These are phyloP conservation scores for Pluvialis apricaria DNA, from an alignment of 2,113 vertebrate genomes.

Conservation along the genomic window DNA sequence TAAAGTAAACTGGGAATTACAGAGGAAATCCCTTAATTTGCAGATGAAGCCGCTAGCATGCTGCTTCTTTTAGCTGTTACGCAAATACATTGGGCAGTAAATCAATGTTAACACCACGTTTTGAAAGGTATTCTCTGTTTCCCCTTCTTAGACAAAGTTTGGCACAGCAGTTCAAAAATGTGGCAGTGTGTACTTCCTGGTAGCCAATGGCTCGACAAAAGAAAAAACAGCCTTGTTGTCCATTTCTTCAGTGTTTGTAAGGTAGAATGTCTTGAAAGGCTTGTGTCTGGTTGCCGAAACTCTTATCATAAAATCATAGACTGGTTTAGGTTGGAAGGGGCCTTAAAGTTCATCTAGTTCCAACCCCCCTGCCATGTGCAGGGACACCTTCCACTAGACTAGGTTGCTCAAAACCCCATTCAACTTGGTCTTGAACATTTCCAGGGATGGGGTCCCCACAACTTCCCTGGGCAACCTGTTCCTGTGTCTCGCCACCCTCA, in stretches of 20 bases:
- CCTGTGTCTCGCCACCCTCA: background rate
- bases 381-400: background rate
- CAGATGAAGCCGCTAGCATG: background rate
- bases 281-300: rapidly evolving
- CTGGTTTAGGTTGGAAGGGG: background rate
- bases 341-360: background rate
- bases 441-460: background rate
- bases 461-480: background rate
- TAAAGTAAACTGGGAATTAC: background rate
- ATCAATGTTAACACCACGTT: background rate
- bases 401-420: background rate
- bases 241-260: background rate
- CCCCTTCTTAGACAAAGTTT: background rate
- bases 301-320: background rate
- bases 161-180: background rate
- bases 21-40: slow-evolving; percentile 9
- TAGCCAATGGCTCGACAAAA: background rate
- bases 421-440: background rate
- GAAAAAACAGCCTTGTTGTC: background rate
- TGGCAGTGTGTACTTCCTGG: background rate
- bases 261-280: background rate
- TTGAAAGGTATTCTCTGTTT: background rate
- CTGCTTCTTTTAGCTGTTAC: background rate
- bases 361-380: background rate
- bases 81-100: background rate